Conservation (phyloP, 2,113 vertebrate genomes). For the Setophaga kirtlandii region DNA sequence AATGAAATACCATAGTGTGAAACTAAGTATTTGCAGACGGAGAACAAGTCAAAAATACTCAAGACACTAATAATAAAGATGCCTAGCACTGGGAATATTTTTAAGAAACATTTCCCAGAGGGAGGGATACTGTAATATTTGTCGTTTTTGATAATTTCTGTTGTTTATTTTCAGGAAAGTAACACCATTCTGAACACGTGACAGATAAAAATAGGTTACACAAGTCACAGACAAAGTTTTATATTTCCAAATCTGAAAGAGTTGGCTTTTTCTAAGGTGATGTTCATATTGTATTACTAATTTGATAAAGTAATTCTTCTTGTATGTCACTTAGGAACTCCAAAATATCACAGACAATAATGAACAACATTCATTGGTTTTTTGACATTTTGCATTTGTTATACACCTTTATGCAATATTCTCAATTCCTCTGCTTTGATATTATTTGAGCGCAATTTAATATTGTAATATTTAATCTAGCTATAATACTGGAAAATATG, state of each 20-base stretch:
- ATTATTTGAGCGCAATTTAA: not conserved
- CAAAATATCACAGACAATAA: not conserved
- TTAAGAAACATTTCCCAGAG: not conserved
- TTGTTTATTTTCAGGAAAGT: not conserved
- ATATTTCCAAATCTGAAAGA: not conserved
- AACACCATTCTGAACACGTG: not conserved
- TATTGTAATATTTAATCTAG: not conserved
- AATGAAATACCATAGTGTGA: not conserved
- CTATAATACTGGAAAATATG: not conserved
- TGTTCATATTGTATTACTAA: not conserved
- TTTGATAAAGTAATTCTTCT: not conserved
- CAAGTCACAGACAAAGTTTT: not conserved
- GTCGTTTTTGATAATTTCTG: not conserved
- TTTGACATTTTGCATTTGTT: not conserved
- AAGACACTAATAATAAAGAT: not conserved
- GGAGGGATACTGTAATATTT: not conserved
- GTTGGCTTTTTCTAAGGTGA: not conserved
- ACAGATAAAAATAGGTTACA: not conserved
- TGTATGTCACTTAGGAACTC: fast-evolving
- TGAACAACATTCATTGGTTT: not conserved
- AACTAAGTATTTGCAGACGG: not conserved
- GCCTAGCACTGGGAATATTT: not conserved
- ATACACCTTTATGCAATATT: not conserved
- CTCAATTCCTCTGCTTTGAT: not conserved
- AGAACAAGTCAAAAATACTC: not conserved